Conservation (phyloP, 2,797 vertebrate species). For the Megalops cyprinoides region DNA sequence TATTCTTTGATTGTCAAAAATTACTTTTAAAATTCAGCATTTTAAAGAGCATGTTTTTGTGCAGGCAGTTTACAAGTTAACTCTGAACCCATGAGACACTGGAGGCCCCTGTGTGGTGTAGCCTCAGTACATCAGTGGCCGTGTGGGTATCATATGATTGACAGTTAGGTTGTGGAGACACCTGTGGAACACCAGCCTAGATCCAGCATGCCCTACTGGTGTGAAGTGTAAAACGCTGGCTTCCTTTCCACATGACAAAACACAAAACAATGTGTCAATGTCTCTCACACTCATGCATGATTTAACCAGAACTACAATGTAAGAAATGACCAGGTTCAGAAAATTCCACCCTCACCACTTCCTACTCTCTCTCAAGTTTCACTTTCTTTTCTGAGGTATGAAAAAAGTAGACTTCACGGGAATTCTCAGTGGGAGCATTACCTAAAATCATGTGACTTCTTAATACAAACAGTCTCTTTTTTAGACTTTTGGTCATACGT, state of each 20-base stretch:
- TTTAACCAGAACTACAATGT: constrained; percentile 40
- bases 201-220: too few species aligned
- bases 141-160: neutral
- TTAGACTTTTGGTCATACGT: constrained; percentile 7
- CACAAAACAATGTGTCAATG: neutral
- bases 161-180: too few species aligned
- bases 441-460: too few species aligned
- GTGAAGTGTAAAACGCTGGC: neutral
- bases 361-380: neutral
- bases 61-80: constrained; percentile 7
- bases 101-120: neutral
- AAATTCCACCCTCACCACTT: neutral
- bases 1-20: constrained; percentile 72
- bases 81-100: too few species aligned
- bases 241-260: neutral
- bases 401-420: too few species aligned
- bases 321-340: constrained; percentile 24
- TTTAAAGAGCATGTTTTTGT: constrained; percentile 2
- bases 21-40: neutral
- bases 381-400: neutral
- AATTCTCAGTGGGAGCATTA: too few species aligned
- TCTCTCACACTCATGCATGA: constrained; percentile 39
- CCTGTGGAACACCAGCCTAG: too few species aligned
- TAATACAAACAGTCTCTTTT: neutral
- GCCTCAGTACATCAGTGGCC: too few species aligned